phyloP scores from a whole-genome alignment of 2,113 vertebrate genomes.

The Tachuris rubrigastra region DNA sequence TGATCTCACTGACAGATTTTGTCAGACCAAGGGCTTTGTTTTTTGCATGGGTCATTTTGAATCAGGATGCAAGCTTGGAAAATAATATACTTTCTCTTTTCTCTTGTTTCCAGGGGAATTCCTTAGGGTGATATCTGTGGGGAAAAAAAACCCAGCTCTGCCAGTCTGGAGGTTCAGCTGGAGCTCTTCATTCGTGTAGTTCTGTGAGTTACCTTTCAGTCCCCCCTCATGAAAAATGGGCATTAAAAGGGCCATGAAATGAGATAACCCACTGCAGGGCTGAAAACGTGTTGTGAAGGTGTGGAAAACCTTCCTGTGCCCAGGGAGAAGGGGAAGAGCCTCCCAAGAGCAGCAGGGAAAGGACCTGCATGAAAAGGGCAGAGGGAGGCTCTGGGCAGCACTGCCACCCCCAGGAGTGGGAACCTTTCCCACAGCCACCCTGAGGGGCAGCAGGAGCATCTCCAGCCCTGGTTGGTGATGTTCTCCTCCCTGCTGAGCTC shows the following conservation, averaged over 20 bases:
- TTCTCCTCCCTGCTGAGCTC: too few species aligned
- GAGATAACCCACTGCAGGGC: too few species aligned
- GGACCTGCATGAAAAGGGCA: neutral
- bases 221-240: rapidly evolving
- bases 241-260: neutral
- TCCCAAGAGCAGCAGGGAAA: neutral
- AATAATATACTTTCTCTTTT: neutral
- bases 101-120: neutral
- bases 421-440: too few species aligned
- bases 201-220: neutral
- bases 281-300: too few species aligned
- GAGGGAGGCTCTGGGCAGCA: neutral
- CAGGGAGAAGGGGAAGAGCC: neutral
- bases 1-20: neutral
- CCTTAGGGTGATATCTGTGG: neutral
- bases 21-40: neutral
- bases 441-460: too few species aligned
- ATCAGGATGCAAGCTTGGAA: neutral
- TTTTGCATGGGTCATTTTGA: neutral
- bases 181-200: neutral
- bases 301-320: neutral
- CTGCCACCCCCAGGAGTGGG: too few species aligned
- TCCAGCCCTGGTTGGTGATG: too few species aligned
- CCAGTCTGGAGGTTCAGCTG: neutral
- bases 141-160: neutral